Evolutionary conservation across 2,888 invertebrate genomes (phyloP).

Genomic region (Leptopilina syphax): DNA sequence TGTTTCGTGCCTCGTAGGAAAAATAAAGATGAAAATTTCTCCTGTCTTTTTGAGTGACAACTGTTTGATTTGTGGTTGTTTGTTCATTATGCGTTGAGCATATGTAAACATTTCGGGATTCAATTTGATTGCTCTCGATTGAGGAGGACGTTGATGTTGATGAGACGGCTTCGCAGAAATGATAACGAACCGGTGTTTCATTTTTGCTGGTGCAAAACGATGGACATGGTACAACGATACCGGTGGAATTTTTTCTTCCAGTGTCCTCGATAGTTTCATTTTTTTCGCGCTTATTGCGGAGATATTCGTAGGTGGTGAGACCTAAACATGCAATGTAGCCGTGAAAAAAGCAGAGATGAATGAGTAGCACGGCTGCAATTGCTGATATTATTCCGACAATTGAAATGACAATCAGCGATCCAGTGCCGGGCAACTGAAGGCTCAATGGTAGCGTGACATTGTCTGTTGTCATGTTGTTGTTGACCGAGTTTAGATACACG

Average conservation of each 20-base stretch:
- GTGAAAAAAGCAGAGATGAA: constrained; percentile 93
- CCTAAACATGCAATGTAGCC: constrained; percentile 91
- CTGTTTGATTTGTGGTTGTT: constrained; percentile 18
- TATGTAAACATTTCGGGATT: constrained; percentile 62
- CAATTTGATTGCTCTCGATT: constrained; percentile 28
- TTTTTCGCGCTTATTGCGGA: constrained; percentile 77
- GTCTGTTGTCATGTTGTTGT: constrained; percentile 61
- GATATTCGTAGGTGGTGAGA: constrained; percentile 94
- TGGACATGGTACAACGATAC: constrained; percentile 33
- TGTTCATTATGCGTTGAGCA: constrained; percentile 63
- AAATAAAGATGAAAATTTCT: constrained; percentile 72
- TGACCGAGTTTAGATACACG: constrained; percentile 77
- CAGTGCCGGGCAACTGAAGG: constrained; percentile 72
- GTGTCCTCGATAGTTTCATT: constrained; percentile 44
- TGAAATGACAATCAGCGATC: constrained; percentile 76
- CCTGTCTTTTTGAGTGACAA: constrained; percentile 51
- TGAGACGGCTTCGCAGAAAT: constrained; percentile 63
- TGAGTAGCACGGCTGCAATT: constrained; percentile 85
- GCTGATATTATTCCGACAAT: constrained; percentile 84
- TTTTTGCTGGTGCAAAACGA: constrained; percentile 47
- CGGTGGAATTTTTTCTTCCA: constrained; percentile 41
- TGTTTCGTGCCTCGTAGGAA: constrained; percentile 68
- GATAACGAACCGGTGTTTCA: constrained; percentile 59
- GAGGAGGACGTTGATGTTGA: neutral
- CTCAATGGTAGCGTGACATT: constrained; percentile 66